Conservation (phyloP, 2,797 vertebrate species). For the Chanos chanos region DNA sequence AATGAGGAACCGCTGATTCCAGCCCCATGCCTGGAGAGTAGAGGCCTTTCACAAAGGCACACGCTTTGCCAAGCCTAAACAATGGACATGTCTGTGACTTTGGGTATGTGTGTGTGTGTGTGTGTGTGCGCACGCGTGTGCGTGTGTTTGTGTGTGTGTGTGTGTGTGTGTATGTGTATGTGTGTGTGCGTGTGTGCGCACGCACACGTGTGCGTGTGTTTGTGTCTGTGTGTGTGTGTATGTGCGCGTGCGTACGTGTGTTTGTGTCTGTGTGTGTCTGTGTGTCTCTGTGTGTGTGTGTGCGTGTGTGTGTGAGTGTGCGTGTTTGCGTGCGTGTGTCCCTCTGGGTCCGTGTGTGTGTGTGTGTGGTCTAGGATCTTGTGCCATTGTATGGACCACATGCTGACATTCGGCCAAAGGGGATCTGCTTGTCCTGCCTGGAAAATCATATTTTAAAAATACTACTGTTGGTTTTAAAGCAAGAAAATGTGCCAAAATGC, state of each 20-base stretch:
- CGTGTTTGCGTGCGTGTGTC: not conserved
- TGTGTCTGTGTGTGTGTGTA: not conserved
- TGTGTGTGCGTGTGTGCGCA: not conserved
- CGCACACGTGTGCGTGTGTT: not conserved
- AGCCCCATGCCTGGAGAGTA: no score
- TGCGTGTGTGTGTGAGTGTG: not conserved
- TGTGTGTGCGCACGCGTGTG: not conserved
- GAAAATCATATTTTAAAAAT: no score
- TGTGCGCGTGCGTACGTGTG: not conserved
- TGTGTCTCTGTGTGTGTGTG: not conserved
- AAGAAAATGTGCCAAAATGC: no score
- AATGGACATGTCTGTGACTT: constrained; percentile 47
- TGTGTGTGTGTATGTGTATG: not conserved
- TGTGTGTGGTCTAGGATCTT: not conserved
- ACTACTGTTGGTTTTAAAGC: no score
- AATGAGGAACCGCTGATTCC: constrained; percentile 53
- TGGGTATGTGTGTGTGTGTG: not conserved
- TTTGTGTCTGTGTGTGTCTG: not conserved
- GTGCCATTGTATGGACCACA: not conserved
- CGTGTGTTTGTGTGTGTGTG: not conserved
- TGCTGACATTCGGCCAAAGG: no score
- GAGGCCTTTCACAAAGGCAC: no score
- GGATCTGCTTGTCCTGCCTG: no score
- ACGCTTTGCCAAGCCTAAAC: no score
- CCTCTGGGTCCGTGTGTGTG: not conserved